Conservation (phyloP, 2,113 vertebrate species). For the Equus przewalskii region DNA sequence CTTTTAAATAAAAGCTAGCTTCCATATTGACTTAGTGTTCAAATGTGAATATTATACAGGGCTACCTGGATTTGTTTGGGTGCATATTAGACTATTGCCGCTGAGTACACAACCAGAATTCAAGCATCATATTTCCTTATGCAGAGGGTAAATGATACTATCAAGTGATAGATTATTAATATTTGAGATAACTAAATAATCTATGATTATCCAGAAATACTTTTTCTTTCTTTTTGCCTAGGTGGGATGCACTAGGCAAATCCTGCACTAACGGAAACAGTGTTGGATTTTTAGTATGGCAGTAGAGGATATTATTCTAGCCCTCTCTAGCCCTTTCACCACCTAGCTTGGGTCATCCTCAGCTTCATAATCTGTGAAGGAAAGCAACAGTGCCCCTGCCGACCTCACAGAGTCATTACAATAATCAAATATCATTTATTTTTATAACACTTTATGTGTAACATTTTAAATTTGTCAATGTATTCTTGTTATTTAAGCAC, state of each 20-base stretch:
- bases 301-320: background rate
- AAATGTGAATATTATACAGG: background rate
- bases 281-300: background rate
- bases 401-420: background rate
- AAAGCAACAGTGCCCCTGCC: fast-evolving
- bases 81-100: background rate
- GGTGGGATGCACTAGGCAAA: background rate
- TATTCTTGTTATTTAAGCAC: constrained; percentile 56
- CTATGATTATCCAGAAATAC: background rate
- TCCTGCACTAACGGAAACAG: background rate
- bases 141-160: background rate
- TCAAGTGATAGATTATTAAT: background rate
- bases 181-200: background rate
- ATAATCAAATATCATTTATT: constrained; percentile 11
- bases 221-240: background rate
- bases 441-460: background rate
- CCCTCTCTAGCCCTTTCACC: background rate
- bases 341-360: background rate
- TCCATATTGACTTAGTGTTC: background rate
- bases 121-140: background rate
- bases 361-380: background rate
- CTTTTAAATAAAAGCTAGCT: background rate
- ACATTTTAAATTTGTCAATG: background rate
- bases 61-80: background rate
- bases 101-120: background rate